Base-by-base conservation (phyloP, 1,140 invertebrate species). In the Orchestia grillus region DNA sequence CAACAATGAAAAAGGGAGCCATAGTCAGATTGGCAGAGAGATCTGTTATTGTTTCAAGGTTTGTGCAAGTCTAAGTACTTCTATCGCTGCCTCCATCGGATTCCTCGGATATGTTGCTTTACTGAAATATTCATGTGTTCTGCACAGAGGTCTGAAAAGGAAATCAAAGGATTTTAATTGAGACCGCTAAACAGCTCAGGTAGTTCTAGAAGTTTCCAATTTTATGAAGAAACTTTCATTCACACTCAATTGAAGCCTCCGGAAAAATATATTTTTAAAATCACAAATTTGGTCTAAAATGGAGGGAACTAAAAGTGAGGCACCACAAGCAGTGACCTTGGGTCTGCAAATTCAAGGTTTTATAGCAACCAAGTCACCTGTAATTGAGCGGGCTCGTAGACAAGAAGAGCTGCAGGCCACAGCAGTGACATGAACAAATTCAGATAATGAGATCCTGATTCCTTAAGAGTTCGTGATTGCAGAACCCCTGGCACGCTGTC, bases 351-450 rank as follows among this genome's bases (percentile, higher is more conserved):
- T 36, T 77, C 62, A 36, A 77, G 62, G 62, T 1, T 90, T 90
- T 41, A 41, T 36, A 42, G 88, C 88, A 19, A 44, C 88, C 42
- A 42, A 42, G 28, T 42, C 88, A 90, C 8, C 43, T 42, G 88
- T 44, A 90, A 90, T 90, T 44, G 88, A 42, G 41, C 88, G 28
- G 88, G 88, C 43, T 77, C 62, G 62, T 77, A 77, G 62, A 77
- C 62, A 8, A 77, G 88, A n/a, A n/a, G 88, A 90, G 43, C 88
- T 90, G 88, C n/a, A 90, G 88, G 88, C 88, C 92, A 28, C 43
- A 94, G 41, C 92, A 94, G 92, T 94, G 92, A 94, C 92, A 94
- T 6, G 92, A 94, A 94, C 92, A 94, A 94, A 94, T 94, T 94
- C 44, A 94, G 44, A 47, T 94, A 94, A 94, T 94, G 92, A 94